Percentiles rank a stretch among this genome's conserved stretches.
Evolutionary conservation across 2,113 vertebrate species (phyloP).

Genomic region (Cyanocitta stelleri): DNA sequence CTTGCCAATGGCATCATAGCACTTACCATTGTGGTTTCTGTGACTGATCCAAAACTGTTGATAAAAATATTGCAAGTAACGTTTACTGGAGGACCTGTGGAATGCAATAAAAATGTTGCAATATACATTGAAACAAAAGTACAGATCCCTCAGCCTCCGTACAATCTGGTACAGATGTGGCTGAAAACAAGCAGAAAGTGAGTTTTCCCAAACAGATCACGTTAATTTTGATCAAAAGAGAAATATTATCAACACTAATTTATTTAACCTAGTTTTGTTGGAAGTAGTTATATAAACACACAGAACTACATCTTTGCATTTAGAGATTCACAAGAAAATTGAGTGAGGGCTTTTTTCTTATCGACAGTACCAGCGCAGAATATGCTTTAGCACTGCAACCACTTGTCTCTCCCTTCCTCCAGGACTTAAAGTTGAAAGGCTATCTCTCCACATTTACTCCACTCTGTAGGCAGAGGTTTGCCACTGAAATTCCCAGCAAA

Average conservation of each 20-base stretch:
- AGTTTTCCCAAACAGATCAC: constrained; percentile 37
- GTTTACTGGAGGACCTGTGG: constrained; percentile 95
- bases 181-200: constrained; percentile 65
- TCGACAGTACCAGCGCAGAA: neutral
- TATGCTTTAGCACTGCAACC: neutral
- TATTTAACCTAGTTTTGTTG: neutral
- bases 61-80: constrained; percentile 99
- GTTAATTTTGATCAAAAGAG: neutral
- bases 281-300: neutral
- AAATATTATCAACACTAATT: neutral
- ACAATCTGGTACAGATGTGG: constrained; percentile 62
- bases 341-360: neutral
- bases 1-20: constrained; percentile 70
- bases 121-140: constrained; percentile 72
- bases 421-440: neutral
- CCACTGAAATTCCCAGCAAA: neutral
- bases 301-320: neutral
- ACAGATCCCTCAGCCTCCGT: constrained; percentile 69
- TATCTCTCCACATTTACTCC: neutral
- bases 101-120: constrained; percentile 90
- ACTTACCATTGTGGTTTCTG: constrained; percentile 98
- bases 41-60: constrained; percentile 98
- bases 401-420: neutral
- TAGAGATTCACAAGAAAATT: neutral
- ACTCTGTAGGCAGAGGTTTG: neutral